A percentile compares a stretch with the other conserved stretches of the same genome.
phyloP scores from a whole-genome alignment of 64 coral and sea anemone species.

The Montipora capricornis region DNA sequence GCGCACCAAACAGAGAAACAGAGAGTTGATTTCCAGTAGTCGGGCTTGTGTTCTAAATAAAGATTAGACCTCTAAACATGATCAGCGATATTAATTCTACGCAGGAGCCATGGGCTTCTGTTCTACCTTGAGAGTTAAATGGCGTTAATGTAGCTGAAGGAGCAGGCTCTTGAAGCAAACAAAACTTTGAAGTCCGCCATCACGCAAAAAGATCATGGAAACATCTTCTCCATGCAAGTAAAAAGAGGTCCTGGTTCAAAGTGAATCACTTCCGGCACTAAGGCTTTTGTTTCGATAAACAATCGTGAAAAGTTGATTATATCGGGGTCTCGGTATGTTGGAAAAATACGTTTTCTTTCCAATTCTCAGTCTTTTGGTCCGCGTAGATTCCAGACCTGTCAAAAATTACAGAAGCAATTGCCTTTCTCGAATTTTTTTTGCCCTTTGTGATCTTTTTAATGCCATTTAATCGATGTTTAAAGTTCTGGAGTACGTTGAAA shows the following conservation, averaged over 20 bases:
- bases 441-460: no score
- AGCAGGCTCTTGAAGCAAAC: not conserved
- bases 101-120: no score
- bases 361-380: not conserved
- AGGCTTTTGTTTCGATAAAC: conserved; percentile 6
- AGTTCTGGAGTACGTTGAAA: not conserved
- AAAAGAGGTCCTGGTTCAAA: not conserved
- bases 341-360: conserved; percentile 1
- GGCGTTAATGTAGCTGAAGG: no score
- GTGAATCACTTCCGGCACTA: no score
- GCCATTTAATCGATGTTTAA: not conserved
- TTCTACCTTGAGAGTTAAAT: no score
- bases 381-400: not conserved
- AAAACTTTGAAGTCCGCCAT: not conserved
- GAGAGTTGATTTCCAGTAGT: not conserved
- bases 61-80: not conserved
- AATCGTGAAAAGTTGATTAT: conserved; percentile 24
- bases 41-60: no score
- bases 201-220: not conserved
- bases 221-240: not conserved
- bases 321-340: not conserved
- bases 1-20: not conserved
- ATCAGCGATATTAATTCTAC: not conserved
- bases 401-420: not conserved
- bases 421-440: not conserved